Evolutionary conservation across 2,797 vertebrate genomes (phyloP).

Genomic region (Lithobates pipiens): DNA sequence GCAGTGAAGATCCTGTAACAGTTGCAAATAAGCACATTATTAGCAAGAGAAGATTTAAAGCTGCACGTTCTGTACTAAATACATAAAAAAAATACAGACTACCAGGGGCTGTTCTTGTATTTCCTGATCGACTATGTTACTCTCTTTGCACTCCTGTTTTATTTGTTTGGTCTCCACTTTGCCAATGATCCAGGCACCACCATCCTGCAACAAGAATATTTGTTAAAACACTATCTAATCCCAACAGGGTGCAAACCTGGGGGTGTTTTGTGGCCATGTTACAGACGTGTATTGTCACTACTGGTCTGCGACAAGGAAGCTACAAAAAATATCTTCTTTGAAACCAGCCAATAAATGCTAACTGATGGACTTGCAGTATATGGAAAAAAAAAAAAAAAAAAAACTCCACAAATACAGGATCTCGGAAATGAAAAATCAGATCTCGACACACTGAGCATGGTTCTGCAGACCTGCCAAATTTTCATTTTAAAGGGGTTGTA

Average conservation of each 20-base stretch:
- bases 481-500: no score
- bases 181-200: constrained; percentile 61
- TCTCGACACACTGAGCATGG: no score
- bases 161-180: constrained; percentile 62
- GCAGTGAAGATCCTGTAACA: not conserved
- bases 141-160: constrained; percentile 63
- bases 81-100: not conserved
- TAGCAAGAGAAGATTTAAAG: not conserved
- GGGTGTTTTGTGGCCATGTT: no score
- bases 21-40: not conserved
- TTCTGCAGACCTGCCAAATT: no score
- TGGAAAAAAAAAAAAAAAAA: no score
- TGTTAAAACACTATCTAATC: not conserved
- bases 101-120: constrained; percentile 14
- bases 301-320: no score
- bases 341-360: no score
- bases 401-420: no score
- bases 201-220: constrained; percentile 51
- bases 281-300: no score
- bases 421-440: no score
- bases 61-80: not conserved
- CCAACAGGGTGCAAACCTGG: not conserved
- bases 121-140: not conserved
- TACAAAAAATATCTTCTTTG: no score
- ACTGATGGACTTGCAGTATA: no score